phyloP scores from a whole-genome alignment of 2,113 vertebrate genomes.

The Phainopepla nitens region DNA sequence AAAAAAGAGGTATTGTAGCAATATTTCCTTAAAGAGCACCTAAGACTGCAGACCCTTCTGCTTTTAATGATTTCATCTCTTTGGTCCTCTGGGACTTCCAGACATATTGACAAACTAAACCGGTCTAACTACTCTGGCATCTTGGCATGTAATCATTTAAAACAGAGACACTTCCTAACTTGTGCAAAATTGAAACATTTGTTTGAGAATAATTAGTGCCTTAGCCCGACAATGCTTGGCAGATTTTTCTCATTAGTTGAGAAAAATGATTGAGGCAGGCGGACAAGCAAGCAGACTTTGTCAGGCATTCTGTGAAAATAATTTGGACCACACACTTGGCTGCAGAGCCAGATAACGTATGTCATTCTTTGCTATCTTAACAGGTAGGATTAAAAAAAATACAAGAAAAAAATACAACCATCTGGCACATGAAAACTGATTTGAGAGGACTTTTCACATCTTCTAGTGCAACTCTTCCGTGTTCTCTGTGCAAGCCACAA shows the following conservation, averaged over 20 bases:
- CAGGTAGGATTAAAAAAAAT: slow-evolving; percentile 38
- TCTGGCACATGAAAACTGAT: neutral
- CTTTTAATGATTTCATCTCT: neutral
- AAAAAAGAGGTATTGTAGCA: neutral
- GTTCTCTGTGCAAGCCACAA: neutral
- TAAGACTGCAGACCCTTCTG: neutral
- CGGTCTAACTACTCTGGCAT: slow-evolving; percentile 4
- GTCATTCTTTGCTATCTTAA: slow-evolving; percentile 46
- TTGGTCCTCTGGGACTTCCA: neutral
- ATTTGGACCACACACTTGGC: slow-evolving; percentile 56
- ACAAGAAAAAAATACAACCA: neutral
- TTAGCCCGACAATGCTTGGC: slow-evolving; percentile 59
- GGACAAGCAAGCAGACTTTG: slow-evolving; percentile 51
- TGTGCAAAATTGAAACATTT: slow-evolving; percentile 55
- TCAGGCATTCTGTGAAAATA: slow-evolving; percentile 55
- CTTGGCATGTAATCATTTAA: slow-evolving; percentile 37
- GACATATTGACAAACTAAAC: slow-evolving; percentile 21
- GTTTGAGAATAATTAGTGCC: slow-evolving; percentile 60
- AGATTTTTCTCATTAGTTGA: slow-evolving; percentile 66
- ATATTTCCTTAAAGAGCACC: neutral
- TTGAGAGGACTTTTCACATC: neutral
- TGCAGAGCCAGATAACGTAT: slow-evolving; percentile 40
- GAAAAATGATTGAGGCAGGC: slow-evolving; percentile 54
- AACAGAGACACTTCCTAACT: slow-evolving; percentile 45
- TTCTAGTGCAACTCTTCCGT: neutral